Base-by-base conservation (phyloP, 2,113 vertebrate genomes). In the Eurystomus gularis region DNA sequence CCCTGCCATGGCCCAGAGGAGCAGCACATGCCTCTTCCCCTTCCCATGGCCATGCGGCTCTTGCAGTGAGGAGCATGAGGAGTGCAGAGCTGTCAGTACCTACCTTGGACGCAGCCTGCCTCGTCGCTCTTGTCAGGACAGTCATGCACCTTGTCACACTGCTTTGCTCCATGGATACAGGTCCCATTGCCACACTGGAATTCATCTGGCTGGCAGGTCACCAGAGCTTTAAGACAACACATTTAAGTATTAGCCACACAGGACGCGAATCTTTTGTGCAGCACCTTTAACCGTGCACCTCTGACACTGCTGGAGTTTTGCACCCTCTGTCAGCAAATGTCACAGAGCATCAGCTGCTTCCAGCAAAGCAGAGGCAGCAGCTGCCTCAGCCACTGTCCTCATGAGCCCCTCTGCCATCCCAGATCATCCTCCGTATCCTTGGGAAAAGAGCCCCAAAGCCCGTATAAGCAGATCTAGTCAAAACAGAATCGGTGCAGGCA, bases 151-250 rank as follows among this genome's bases (percentile, higher is more conserved):
- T 98, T 98, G 94, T 99, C 98, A 76, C 99, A 99, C 97, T 99
- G 99, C 95, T 99, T 99, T 93, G 98, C 97, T 46, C 98, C 98
- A 1, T 98, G 98, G 94, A 99, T 98, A 46, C 99, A 99, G 82
- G 98, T 98, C 33, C 99, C 99, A 24, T 99, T 98, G 0, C 99
- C 98, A 57, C 99, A 99, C 96, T 98, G 99, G 97, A 99, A 99
- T 94, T 99, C 99, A 83, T 99, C 99, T 0, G 98, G 99, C 29
- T 92, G 98, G 95, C 99, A 99, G 25, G 99, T 99, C 72, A 99
- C 98, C 94, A 99, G 89, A 33, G 98, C 99, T 99, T 97, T 25
- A 94, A 88, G 31, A 71, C 23, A 96, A 91, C 39, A 86, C 44
- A 81, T 21, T 49, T 9, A 40, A 62, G 39, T 14, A 61, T 97